Evolutionary conservation across 1,140 invertebrate species (phyloP).

Genomic region (Venturia canescens): DNA sequence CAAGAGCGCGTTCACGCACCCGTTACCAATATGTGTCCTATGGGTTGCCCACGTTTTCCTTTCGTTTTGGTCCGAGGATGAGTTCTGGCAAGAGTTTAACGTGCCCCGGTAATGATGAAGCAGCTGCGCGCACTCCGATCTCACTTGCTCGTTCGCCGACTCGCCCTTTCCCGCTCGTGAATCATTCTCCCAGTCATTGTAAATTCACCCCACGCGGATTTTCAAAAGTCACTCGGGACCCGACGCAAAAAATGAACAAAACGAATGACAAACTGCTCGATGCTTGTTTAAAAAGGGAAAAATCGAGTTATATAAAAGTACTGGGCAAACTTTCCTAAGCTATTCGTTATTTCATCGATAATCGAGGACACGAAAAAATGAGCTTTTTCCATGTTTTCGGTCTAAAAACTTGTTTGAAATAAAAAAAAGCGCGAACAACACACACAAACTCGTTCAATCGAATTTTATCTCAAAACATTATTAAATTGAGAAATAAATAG

Average conservation of each 20-base stretch:
- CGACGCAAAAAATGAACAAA: neutral
- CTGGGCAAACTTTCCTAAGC: too few species aligned
- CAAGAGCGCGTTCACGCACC: slow-evolving; percentile 23
- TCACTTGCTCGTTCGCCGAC: slow-evolving; percentile 50
- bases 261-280: slow-evolving; percentile 36
- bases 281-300: slow-evolving; percentile 2
- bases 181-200: slow-evolving; percentile 61
- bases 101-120: slow-evolving; percentile 57
- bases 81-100: slow-evolving; percentile 46
- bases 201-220: slow-evolving; percentile 72
- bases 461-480: too few species aligned
- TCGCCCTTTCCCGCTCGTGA: slow-evolving; percentile 46
- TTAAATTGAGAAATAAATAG: too few species aligned
- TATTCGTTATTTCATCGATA: too few species aligned
- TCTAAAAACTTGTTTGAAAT: too few species aligned
- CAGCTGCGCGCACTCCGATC: slow-evolving; percentile 64
- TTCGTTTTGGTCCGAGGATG: slow-evolving; percentile 22
- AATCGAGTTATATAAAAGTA: neutral
- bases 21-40: slow-evolving; percentile 17
- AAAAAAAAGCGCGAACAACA: too few species aligned
- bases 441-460: too few species aligned
- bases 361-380: too few species aligned
- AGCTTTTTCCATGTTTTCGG: too few species aligned
- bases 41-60: slow-evolving; percentile 46
- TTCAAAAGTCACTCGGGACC: slow-evolving; percentile 68